These are phyloP conservation scores for Mercenaria mercenaria DNA, from an alignment of 1,140 invertebrate species.

Conservation along the genomic window DNA sequence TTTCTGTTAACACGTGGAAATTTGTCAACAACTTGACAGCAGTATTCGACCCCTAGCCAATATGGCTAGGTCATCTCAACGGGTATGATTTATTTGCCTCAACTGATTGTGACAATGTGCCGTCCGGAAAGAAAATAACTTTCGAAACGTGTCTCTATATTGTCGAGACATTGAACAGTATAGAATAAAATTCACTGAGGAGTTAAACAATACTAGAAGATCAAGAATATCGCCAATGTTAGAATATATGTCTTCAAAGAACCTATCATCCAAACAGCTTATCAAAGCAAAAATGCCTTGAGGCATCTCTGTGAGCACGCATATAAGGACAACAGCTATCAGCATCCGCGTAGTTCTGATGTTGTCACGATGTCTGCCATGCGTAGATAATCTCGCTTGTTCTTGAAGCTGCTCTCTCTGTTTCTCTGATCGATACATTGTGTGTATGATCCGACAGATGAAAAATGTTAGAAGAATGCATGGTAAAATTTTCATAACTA, in stretches of 20 bases:
- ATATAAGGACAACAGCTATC: conserved; percentile 93
- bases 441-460: too few relatives aligned
- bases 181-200: conserved; percentile 96
- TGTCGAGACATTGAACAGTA: conserved; percentile 98
- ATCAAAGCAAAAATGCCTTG: conserved; percentile 85
- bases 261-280: conserved; percentile 77
- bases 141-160: conserved; percentile 94
- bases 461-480: conserved; percentile 93
- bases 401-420: too few relatives aligned
- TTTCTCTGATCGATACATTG: too few relatives aligned
- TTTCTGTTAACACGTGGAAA: too few relatives aligned
- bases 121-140: conserved; percentile 91
- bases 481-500: conserved; percentile 93
- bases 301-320: conserved; percentile 95
- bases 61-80: too few relatives aligned
- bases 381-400: too few relatives aligned
- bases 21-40: too few relatives aligned
- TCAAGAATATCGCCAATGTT: conserved; percentile 96
- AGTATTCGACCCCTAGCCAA: too few relatives aligned
- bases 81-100: too few relatives aligned
- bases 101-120: too few relatives aligned
- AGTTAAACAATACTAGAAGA: conserved; percentile 95
- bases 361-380: too few relatives aligned
- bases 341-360: conserved; percentile 96
- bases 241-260: conserved; percentile 85